Base-by-base conservation (phyloP, 37 sponge, comb jelly and placozoan genomes). In the Diacarnus erythraeanus region DNA sequence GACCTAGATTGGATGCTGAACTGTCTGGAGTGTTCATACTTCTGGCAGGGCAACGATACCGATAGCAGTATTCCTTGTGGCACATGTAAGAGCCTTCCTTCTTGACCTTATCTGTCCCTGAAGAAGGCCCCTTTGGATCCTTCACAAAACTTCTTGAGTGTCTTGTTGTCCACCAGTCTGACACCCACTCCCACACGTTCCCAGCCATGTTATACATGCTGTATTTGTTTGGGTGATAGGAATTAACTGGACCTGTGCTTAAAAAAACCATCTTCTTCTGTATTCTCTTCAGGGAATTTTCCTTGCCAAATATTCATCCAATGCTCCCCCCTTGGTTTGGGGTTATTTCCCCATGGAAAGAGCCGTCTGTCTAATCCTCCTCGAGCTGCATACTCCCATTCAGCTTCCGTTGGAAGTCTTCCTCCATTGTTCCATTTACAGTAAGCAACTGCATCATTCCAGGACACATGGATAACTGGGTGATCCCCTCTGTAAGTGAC, bases 141-240 rank as follows among this genome's bases (percentile, higher is more conserved):
- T 59, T 75, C 33, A 65, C 51, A 31, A 42, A 29, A 20, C 4
- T 25, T 17, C 27, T 20, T 22, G 83, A 78, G 79, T 92, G 95
- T 39, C 82, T 77, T 0, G 57, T 83, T 0, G 64, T 84, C 96
- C 96, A 98, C 96, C 95, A 93, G 75, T 98, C 99, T 23, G 72
- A 35, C 18, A 84, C 85, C 99, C 99, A 98, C 73, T 98, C 99
- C 99, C 99, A 98, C 47, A 92, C 99, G 66, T 98, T 98, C 6
- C 99, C 99, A 17, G 79, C 90, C 85, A 89, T 95, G 56, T 98
- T 91, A 83, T 91, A 83, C 31, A 97, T 67, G 18, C 92, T 88
- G 64, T 71, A 97, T 42, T 80, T 89, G 80, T 94, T 97, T 25
- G 90, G 87, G 23, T 78, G 95, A 69, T 64, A 97, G 21, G 76